Evolutionary conservation across 2,113 vertebrate species (phyloP).

Genomic region (Chloebia gouldiae): DNA sequence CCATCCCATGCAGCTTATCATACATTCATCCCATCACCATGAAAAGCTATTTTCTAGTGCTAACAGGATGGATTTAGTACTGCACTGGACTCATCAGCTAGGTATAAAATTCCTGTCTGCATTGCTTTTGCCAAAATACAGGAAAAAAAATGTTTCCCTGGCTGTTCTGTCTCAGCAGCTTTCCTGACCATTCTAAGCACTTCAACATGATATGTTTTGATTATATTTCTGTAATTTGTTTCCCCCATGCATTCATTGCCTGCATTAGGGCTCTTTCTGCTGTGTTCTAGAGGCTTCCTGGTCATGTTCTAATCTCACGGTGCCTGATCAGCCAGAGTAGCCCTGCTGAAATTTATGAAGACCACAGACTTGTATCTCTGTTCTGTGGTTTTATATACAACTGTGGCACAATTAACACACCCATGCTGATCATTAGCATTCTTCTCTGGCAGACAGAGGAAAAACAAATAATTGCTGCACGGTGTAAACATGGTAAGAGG

Average conservation of each 20-base stretch:
- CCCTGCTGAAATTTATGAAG: not conserved
- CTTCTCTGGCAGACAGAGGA: not conserved
- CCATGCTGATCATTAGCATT: not conserved
- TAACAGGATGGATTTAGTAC: not conserved
- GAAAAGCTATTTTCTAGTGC: constrained; percentile 16
- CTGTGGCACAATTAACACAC: not conserved
- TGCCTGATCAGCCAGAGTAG: not conserved
- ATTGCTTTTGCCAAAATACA: not conserved
- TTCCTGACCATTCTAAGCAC: not conserved
- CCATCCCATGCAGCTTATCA: not conserved
- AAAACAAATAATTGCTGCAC: not conserved
- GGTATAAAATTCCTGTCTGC: not conserved
- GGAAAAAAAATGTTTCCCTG: not conserved
- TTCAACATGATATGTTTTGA: not conserved
- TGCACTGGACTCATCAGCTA: not conserved
- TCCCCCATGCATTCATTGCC: not conserved
- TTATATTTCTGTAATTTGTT: not conserved
- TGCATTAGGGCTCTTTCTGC: not conserved
- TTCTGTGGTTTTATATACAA: not conserved
- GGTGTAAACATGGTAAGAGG: not conserved
- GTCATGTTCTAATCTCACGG: not conserved
- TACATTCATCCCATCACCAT: not conserved
- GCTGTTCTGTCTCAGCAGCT: not conserved
- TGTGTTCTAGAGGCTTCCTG: not conserved
- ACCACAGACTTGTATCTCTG: not conserved